Conservation (phyloP, 2,888 invertebrate genomes). For the Athetis lepigone region DNA sequence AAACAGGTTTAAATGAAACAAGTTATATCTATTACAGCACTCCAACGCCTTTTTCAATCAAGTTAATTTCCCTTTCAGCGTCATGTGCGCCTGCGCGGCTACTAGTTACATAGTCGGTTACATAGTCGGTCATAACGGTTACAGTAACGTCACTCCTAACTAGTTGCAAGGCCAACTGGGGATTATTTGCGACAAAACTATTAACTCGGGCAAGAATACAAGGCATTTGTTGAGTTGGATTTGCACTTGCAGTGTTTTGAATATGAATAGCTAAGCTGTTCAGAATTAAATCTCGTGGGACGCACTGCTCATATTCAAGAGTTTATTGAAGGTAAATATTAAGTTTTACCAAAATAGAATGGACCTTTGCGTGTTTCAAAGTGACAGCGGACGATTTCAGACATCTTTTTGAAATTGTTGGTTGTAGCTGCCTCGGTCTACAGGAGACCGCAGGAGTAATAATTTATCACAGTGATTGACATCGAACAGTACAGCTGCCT, state of each 20-base stretch:
- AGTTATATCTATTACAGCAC: slow-evolving; percentile 29
- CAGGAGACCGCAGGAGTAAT: slow-evolving; percentile 16
- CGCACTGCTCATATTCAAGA: slow-evolving; percentile 14
- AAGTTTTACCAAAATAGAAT: slow-evolving; percentile 12
- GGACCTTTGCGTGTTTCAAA: slow-evolving; percentile 17
- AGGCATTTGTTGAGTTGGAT: slow-evolving; percentile 21
- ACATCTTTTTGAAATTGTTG: slow-evolving; percentile 15
- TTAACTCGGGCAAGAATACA: slow-evolving; percentile 31
- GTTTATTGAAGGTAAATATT: slow-evolving; percentile 1
- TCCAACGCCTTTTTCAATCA: slow-evolving; percentile 34
- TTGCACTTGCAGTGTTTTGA: slow-evolving; percentile 35
- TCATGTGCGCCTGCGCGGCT: slow-evolving; percentile 34
- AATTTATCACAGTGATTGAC: slow-evolving; percentile 42
- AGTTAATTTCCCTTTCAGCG: slow-evolving; percentile 59
- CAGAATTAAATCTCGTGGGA: slow-evolving; percentile 18
- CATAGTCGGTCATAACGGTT: slow-evolving; percentile 40
- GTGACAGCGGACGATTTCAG: slow-evolving; percentile 14
- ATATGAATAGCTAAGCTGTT: slow-evolving; percentile 24
- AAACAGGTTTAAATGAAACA: slow-evolving; percentile 5
- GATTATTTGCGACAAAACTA: slow-evolving; percentile 45
- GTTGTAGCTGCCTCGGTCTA: slow-evolving; percentile 14
- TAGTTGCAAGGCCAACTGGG: slow-evolving; percentile 54
- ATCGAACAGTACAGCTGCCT: slow-evolving; percentile 12
- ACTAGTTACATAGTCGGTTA: slow-evolving; percentile 51
- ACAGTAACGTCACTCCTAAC: slow-evolving; percentile 44